Conservation (phyloP, 2,113 vertebrate species). For the Lichenostomus cassidix region DNA sequence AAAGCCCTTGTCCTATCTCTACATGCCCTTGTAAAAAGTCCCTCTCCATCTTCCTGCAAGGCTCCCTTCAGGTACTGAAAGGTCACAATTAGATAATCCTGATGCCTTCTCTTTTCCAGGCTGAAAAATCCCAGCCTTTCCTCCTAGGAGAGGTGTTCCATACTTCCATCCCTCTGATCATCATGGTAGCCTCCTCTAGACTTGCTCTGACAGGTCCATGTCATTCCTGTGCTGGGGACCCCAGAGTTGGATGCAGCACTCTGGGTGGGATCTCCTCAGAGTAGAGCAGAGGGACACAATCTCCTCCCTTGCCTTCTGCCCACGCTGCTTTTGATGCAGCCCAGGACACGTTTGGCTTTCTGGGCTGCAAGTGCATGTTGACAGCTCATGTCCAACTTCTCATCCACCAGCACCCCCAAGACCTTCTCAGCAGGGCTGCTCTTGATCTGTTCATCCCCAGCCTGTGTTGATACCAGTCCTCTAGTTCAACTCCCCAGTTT, state of each 20-base stretch:
- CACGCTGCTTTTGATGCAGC: neutral
- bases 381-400: neutral
- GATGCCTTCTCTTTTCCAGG: neutral
- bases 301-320: rapidly evolving
- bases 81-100: neutral
- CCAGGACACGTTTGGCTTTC: neutral
- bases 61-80: neutral
- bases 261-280: neutral
- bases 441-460: neutral
- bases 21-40: neutral
- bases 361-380: rapidly evolving
- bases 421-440: neutral
- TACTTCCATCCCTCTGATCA: neutral
- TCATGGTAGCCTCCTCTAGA: neutral
- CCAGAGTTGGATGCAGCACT: neutral
- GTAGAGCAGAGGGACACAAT: neutral
- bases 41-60: neutral
- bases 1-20: neutral
- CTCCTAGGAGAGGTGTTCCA: neutral
- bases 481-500: neutral
- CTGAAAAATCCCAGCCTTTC: neutral
- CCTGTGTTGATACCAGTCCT: neutral
- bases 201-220: neutral
- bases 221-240: neutral
- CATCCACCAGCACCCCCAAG: neutral